A percentile compares a stretch with the other conserved stretches of the same genome.
These are phyloP conservation scores for Aphidius gifuensis DNA, from an alignment of 1,140 invertebrate species.

Conservation along the genomic window DNA sequence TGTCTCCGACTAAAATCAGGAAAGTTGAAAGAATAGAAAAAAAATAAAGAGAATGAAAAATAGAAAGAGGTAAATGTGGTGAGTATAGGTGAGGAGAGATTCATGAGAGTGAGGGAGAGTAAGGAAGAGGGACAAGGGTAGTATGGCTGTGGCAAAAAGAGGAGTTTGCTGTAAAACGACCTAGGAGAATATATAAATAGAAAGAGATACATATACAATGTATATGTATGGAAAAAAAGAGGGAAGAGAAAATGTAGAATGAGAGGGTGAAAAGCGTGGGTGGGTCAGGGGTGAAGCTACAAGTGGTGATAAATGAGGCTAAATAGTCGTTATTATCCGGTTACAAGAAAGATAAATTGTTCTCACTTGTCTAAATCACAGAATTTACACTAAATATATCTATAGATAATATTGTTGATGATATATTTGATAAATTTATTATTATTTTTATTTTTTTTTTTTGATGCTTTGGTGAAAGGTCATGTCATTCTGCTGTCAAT, in stretches of 20 bases:
- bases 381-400: neutral
- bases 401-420: no score
- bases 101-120: neutral
- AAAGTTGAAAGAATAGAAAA: neutral
- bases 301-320: conserved; percentile 55
- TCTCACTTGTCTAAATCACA: conserved; percentile 18
- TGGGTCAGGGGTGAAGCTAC: conserved; percentile 47
- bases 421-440: neutral
- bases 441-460: conserved; percentile 3
- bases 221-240: no score
- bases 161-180: no score
- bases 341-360: conserved; percentile 33
- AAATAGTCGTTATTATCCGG: conserved; percentile 49
- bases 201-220: no score
- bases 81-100: conserved; percentile 4
- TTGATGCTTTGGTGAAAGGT: neutral
- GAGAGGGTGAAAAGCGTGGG: conserved; percentile 16
- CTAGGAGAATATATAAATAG: no score
- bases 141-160: no score
- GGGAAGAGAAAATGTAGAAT: neutral
- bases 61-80: neutral
- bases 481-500: no score
- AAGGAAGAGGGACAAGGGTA: neutral
- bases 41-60: no score
- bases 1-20: no score